These are phyloP conservation scores for Microctenopoma steveboyesi DNA, from an alignment of 2,797 vertebrate species.

Conservation along the genomic window DNA sequence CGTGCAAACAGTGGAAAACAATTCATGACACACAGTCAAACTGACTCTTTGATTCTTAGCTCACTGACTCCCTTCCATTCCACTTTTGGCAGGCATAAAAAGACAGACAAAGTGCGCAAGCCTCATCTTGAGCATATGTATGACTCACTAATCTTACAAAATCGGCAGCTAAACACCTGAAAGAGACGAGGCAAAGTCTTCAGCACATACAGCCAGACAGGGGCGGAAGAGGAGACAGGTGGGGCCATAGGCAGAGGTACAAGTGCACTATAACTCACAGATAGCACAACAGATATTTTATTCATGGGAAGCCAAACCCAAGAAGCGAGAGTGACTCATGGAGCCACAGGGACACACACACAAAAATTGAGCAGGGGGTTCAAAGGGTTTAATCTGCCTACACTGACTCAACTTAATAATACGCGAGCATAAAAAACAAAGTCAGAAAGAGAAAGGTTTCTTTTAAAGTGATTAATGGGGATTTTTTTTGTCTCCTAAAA, in stretches of 20 bases:
- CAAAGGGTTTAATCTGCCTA: conserved; percentile 66
- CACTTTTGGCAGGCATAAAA: not conserved
- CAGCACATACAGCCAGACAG: conserved; percentile 11
- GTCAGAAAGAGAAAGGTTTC: conserved; percentile 28
- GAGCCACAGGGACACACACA: conserved; percentile 51
- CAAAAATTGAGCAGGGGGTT: conserved; percentile 30
- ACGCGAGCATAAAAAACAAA: conserved; percentile 47
- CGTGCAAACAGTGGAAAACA: conserved; percentile 37
- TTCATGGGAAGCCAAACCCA: conserved; percentile 72
- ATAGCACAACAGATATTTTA: conserved; percentile 79
- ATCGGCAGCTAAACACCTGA: conserved; percentile 26
- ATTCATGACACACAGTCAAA: conserved; percentile 23
- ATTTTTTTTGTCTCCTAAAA: conserved; percentile 41
- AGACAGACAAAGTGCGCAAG: conserved; percentile 33
- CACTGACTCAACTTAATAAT: conserved; percentile 48
- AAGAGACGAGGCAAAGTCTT: conserved; percentile 5
- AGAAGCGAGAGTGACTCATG: conserved; percentile 73
- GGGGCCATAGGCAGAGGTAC: conserved; percentile 41
- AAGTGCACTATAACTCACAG: conserved; percentile 66
- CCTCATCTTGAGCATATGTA: not conserved
- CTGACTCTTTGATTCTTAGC: conserved; percentile 38
- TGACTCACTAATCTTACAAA: conserved; percentile 40
- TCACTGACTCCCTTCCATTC: conserved; percentile 25
- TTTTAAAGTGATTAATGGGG: conserved; percentile 35
- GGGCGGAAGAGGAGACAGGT: conserved; percentile 31